Evolutionary conservation across 2,797 vertebrate genomes (phyloP), one percentile per base, ranked within the genome.

Genomic region (Morelia viridis): DNA sequence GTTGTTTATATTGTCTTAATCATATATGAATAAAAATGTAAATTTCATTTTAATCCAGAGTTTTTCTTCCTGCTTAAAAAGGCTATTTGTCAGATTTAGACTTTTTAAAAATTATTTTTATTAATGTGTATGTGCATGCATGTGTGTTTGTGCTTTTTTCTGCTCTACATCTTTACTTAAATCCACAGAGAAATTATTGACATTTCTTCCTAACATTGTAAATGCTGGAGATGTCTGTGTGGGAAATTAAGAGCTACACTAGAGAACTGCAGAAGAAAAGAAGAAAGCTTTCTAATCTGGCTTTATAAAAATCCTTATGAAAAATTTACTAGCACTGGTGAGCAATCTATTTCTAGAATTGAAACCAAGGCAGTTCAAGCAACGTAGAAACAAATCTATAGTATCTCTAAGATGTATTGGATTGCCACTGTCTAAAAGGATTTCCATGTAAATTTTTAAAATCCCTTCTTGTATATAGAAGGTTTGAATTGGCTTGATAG

Each of bases 31-130:
- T 92, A 31, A 87, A 71, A 84, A 58, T 76, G 24, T 87, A 93
- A 94, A 92, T 92, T 83, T 89, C 64, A 91, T 86, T 94, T 94
- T 90, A 91, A 65, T 87, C 15, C 8, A 50, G 5, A 68, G 22
- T 41, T 85, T 65, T 71, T 61, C 10, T 50, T 71, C 12, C 58
- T 64, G 28, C 56, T 24, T 57, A 4, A 62, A 87, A 80, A 64
- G 28, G 9, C 5, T 24, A 31, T 68, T 31, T 28, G 15, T 19
- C 58, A 41, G 46, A 76, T 83, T 46, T 80, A 10, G 50, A 0
- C 9, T 24, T 71, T 91, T 4, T 83, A 58, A 41, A 26, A 2
- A 60, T 89, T 71, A 5, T 60, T 62, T 62, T 15, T 58, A 65
- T 10, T 41, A 76, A 26, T 87, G 35, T 58, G 22, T 24, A 76